These are phyloP conservation scores for Myopa tessellatipennis DNA, from an alignment of 2,888 invertebrate species.

Conservation along the genomic window DNA sequence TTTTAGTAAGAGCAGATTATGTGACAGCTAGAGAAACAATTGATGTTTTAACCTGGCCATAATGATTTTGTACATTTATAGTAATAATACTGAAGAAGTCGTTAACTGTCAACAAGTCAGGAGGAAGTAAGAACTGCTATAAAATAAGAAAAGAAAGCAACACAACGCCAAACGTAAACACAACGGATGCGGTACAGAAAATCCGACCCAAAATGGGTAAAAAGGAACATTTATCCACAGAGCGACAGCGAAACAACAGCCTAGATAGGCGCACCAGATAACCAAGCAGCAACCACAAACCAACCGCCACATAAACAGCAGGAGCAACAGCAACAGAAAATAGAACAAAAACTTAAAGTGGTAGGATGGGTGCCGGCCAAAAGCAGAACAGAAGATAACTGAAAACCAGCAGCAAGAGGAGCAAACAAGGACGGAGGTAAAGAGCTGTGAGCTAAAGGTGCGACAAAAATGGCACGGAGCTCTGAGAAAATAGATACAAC, in stretches of 20 bases:
- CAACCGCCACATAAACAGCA: background rate
- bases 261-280: constrained; percentile 24
- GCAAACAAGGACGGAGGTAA: background rate
- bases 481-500: background rate
- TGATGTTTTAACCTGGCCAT: no score
- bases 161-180: background rate
- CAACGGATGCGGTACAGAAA: background rate
- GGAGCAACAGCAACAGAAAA: background rate
- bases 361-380: background rate
- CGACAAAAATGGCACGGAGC: background rate
- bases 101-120: background rate
- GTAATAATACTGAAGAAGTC: background rate
- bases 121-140: background rate
- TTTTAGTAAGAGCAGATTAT: no score
- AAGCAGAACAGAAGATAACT: background rate
- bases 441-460: background rate
- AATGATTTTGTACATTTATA: no score
- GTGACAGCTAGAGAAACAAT: no score
- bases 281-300: background rate
- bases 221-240: constrained; percentile 4
- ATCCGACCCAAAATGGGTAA: background rate
- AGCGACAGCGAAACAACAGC: constrained; percentile 19
- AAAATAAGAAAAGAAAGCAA: background rate
- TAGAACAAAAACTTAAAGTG: background rate
- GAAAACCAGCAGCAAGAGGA: background rate